Conservation (phyloP, 2,797 vertebrate species). For the Eulemur coronatus region DNA sequence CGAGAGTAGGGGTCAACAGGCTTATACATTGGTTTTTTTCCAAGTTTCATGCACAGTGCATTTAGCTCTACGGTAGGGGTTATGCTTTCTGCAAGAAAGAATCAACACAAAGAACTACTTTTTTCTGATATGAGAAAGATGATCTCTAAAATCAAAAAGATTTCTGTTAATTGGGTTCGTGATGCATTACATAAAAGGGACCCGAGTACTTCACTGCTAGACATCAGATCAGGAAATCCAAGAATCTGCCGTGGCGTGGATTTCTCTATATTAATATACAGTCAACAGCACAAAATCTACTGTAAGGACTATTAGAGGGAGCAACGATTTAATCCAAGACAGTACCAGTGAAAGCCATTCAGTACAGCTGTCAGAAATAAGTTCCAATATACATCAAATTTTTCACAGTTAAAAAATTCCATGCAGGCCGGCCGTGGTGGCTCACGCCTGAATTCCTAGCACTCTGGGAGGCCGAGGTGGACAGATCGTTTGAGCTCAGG, state of each 20-base stretch:
- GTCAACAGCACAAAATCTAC: neutral
- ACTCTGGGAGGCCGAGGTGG: no score
- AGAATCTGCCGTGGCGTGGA: neutral
- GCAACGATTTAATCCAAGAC: neutral
- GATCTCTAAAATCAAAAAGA: neutral
- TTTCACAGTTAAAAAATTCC: neutral
- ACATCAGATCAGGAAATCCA: conserved; percentile 30
- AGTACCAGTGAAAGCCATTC: neutral
- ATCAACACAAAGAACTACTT: conserved; percentile 42
- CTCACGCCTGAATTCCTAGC: no score
- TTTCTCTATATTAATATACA: conserved; percentile 4
- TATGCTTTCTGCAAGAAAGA: conserved; percentile 89
- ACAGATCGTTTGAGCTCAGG: no score
- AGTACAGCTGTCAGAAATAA: neutral
- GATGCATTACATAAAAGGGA: neutral
- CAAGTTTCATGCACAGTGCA: conserved; percentile 97
- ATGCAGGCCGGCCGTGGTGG: neutral
- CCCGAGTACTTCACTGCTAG: neutral
- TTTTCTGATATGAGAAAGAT: neutral
- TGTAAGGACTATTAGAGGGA: neutral
- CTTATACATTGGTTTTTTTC: conserved; percentile 97
- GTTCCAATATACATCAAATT: neutral
- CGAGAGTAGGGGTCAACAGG: conserved; percentile 95
- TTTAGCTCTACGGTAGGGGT: conserved; percentile 97
- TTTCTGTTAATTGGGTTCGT: conserved; percentile 22